Conservation (phyloP, 2,888 invertebrate species). For the Lysandra bellargus region DNA sequence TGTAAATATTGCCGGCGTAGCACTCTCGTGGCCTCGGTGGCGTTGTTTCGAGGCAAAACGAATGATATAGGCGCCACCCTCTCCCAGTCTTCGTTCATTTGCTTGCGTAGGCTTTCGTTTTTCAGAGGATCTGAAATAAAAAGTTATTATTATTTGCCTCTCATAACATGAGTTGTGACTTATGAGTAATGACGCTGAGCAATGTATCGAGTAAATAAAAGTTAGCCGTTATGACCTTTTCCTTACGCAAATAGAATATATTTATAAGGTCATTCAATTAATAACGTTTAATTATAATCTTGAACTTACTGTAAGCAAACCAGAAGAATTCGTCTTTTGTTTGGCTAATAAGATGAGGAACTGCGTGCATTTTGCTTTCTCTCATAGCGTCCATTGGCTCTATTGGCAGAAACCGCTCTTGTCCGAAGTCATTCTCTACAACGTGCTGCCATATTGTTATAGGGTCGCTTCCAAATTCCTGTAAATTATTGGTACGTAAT, state of each 20-base stretch:
- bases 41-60: conserved; percentile 79
- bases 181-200: too few relatives aligned
- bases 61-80: conserved; percentile 84
- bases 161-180: too few relatives aligned
- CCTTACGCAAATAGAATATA: too few relatives aligned
- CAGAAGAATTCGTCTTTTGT: conserved; percentile 82
- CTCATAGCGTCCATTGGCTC: conserved; percentile 77
- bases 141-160: too few relatives aligned
- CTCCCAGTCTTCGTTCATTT: conserved; percentile 82
- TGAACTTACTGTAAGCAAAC: conserved; percentile 42
- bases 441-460: conserved; percentile 79
- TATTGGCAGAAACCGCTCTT: conserved; percentile 80
- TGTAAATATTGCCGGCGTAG: conserved; percentile 54
- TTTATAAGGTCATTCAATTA: too few relatives aligned
- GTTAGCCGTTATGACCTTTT: too few relatives aligned
- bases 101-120: conserved; percentile 74
- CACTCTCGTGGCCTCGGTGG: conserved; percentile 43
- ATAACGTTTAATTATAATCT: not conserved
- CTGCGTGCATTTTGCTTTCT: conserved; percentile 75
- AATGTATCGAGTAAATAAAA: too few relatives aligned
- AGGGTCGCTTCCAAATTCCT: conserved; percentile 73
- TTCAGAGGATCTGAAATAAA: conserved; percentile 24
- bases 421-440: conserved; percentile 81
- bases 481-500: conserved; percentile 52
- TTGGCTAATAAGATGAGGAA: conserved; percentile 82